Evolutionary conservation across 2,888 invertebrate species (phyloP).

Genomic region (Tuta absoluta): DNA sequence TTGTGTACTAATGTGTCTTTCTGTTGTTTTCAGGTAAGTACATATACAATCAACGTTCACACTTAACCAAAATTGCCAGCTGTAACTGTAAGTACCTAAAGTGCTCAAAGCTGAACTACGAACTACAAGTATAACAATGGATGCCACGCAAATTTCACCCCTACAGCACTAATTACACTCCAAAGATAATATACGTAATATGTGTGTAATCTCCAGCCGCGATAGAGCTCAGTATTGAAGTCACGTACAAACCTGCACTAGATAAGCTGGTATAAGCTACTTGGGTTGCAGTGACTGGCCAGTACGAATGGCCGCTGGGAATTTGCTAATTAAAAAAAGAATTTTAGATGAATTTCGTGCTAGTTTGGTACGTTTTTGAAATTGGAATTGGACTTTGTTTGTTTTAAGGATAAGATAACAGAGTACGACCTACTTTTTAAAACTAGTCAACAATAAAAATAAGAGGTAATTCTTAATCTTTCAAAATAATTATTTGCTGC

Average conservation of each 20-base stretch:
- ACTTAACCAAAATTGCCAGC: background rate
- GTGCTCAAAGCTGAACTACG: background rate
- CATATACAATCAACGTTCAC: background rate
- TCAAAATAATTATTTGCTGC: no score
- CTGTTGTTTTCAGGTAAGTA: conserved; percentile 18
- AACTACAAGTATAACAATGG: conserved; percentile 2
- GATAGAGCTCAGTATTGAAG: conserved; percentile 46
- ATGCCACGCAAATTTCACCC: conserved; percentile 1
- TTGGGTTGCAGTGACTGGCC: conserved; percentile 16
- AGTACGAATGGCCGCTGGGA: conserved; percentile 4
- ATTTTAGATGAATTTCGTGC: conserved; percentile 10
- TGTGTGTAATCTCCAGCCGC: conserved; percentile 38
- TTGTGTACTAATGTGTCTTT: background rate
- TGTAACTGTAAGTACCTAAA: background rate
- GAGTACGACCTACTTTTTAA: no score
- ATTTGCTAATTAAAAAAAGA: conserved; percentile 18
- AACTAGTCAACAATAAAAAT: no score
- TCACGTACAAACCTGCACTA: conserved; percentile 44
- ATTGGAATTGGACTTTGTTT: background rate
- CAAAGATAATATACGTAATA: conserved; percentile 18
- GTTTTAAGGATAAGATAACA: background rate
- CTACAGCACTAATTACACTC: background rate
- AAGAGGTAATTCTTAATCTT: no score
- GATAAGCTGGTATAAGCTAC: conserved; percentile 17
- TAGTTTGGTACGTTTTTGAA: conserved; percentile 3